Base-by-base conservation (phyloP, 2,797 vertebrate species). In the Urosaurus nigricauda region DNA sequence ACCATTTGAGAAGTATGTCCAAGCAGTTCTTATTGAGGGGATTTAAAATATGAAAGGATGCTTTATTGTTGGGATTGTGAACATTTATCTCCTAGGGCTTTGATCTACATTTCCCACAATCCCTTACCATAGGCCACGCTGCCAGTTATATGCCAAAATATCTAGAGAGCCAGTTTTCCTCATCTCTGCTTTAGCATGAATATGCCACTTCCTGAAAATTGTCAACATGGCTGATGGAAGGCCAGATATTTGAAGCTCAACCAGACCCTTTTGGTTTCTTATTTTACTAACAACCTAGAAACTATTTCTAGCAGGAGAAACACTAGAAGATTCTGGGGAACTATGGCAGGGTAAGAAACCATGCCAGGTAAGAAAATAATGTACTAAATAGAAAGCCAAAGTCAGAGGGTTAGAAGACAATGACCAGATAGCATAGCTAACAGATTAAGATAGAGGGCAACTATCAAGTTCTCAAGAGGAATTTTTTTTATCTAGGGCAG, bases 391-490 rank as follows among this genome's bases (percentile, higher is more conserved):
- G 63, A 70, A 83, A n/a, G 35, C 26, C 29, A 47, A 51, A 47
- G 14, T 37, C 40, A 68, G 8, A 51, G 40, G 17, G 21, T 43
- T 47, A n/a, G 40, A 83, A 83, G 37, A 32, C 26, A 83, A 32
- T 43, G 8, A 6, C 24, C 26, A 43, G 8, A 16, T 68, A 29
- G 26, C 26, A 83, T 16, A 83, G 19, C 29, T 37, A 24, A 60
- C 7, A 60, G 47, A 26, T 4, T 29, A 83, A 63, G 53, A 2
- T 40, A 53, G 77, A 79, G 29, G 32, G 29, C 79, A 60, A 26
- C 21, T 26, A 11, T n/a, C 21, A 85, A 35, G 21, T 1, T 86
- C 86, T 92, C 63, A 86, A 56, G 13, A 84, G 65, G 35, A 51
- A 6, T 5, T 73, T 35, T 73, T 35, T 79, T 53, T 79, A 43